Evolutionary conservation across 2,113 vertebrate genomes (phyloP), one percentile per base, ranked within the genome.

Genomic region (Syrrhaptes paradoxus): DNA sequence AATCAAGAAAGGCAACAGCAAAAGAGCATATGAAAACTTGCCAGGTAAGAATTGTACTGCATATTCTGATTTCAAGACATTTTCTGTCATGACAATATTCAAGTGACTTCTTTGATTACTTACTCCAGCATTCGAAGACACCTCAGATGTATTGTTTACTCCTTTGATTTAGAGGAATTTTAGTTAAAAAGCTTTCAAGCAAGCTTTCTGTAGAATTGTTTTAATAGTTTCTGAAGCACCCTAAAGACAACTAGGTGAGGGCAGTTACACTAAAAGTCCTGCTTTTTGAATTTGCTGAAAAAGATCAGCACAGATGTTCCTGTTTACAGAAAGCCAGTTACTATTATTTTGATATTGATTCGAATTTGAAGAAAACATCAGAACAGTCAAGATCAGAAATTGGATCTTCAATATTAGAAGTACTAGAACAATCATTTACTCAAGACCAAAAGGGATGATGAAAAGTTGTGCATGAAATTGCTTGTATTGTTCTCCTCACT

Each of bases 291-390:
- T 62, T 55, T 24, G 0, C 26, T 41, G 52, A 5, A 29, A 74
- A 77, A 67, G 43, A 70, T n/a, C 74, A 26, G 34, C 34, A n/a
- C 75, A 71, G 68, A 80, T 15, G 6, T 17, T 16, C 28, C 67
- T 62, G n/a, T 49, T 94, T 71, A 22, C 5, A 77, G 36, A 88
- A 74, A 87, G 38, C 4, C 59, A 66, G 24, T 48, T 85, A 48
- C 71, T 79, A 17, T 58, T 45, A 48, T 59, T 88, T 86, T 67
- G 41, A 31, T 92, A 88, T 59, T 67, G 75, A 91, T 86, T 84
- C 38, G 45, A 58, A 94, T 94, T 85, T 45, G 32, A 87, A 73
- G 72, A 94, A 93, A 86, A 94, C 45, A 19, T 63, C 75, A 65
- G 72, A 70, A 68, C 10, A 58, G 38, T 46, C 82, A 49, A 67